Evolutionary conservation across 2,113 vertebrate genomes (phyloP), one percentile per base, ranked within the genome.

Genomic region (Bubo bubo): DNA sequence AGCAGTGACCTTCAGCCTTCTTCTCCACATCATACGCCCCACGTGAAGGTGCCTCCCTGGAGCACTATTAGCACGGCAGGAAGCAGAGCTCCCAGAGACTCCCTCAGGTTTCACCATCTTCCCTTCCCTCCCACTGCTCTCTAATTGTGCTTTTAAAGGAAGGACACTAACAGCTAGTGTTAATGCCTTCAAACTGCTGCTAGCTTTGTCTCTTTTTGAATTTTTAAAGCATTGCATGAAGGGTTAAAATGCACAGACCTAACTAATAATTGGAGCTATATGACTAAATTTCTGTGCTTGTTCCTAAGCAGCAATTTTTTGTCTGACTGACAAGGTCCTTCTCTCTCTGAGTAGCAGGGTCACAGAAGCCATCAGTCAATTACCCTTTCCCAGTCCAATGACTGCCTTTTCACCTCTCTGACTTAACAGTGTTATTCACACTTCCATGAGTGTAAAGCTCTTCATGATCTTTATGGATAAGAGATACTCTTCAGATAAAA

Each of bases 291-390:
- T 52, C 90, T 70, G 63, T 67, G 37, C 87, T 91, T 66, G 77
- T 62, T 88, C 85, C 75, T 55, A 91, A 79, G 84, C 71, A 74
- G 84, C 70, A 73, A 73, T 89, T 94, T 95, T 94, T 66, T 85
- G 77, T 82, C 86, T 94, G 93, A 87, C 94, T 96, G 97, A 94
- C 95, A 96, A 79, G 93, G 91, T 93, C 37, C 89, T 91, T 93
- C 89, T 90, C 89, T 73, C 49, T 72, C 71, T 23, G 67, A 94
- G 86, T 32, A 70, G 74, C 47, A 52, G 95, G 91, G 95, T 97
- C 93, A 95, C 81, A 90, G 74, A 88, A 95, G 89, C 84, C 96
- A 93, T 79, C 93, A 87, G 86, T 93, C 96, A 97, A 96, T 97
- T 96, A 96, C 93, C 86, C 94, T 95, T 86, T 94, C 77, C 91